A percentile compares a stretch with the other conserved stretches of the same genome.
phyloP scores from a whole-genome alignment of 1,140 invertebrate species.

The Caenorhabditis inopinata region DNA sequence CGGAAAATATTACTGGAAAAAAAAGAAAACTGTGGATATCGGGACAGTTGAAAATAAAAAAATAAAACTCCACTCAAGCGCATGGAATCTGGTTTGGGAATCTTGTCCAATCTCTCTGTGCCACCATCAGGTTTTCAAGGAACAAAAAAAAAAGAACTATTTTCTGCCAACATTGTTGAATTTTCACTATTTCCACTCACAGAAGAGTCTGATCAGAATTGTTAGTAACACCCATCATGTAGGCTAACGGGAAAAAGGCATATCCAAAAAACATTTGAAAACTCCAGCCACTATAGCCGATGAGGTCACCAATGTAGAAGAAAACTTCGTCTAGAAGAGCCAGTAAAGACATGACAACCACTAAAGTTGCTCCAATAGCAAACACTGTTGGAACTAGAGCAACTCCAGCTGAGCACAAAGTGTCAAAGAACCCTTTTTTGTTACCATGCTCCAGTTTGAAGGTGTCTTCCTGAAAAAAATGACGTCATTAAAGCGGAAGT shows the following conservation, averaged over 20 bases:
- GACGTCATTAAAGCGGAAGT: neutral
- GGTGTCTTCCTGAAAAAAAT: slow-evolving; percentile 43
- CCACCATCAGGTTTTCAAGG: no score
- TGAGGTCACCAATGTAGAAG: slow-evolving; percentile 77
- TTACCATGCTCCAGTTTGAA: neutral
- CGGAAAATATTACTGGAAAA: no score
- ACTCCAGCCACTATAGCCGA: slow-evolving; percentile 70
- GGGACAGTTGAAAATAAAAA: no score
- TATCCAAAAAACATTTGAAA: slow-evolving; percentile 72
- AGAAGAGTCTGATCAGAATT: slow-evolving; percentile 71
- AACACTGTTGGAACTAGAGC: slow-evolving; percentile 79
- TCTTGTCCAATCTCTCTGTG: no score
- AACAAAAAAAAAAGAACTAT: no score
- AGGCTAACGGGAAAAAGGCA: slow-evolving; percentile 81
- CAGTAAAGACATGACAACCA: slow-evolving; percentile 85
- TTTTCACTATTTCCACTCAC: no score
- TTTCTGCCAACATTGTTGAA: no score
- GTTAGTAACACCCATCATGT: slow-evolving; percentile 79
- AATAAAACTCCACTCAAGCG: no score
- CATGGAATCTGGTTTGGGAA: no score
- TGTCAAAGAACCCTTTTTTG: slow-evolving; percentile 20
- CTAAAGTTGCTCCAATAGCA: slow-evolving; percentile 86
- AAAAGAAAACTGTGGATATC: no score
- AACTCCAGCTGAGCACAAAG: slow-evolving; percentile 76
- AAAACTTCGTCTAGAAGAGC: slow-evolving; percentile 80